Evolutionary conservation across 2,797 vertebrate genomes (phyloP).

Genomic region (Myiothlypis chrysogaster): DNA sequence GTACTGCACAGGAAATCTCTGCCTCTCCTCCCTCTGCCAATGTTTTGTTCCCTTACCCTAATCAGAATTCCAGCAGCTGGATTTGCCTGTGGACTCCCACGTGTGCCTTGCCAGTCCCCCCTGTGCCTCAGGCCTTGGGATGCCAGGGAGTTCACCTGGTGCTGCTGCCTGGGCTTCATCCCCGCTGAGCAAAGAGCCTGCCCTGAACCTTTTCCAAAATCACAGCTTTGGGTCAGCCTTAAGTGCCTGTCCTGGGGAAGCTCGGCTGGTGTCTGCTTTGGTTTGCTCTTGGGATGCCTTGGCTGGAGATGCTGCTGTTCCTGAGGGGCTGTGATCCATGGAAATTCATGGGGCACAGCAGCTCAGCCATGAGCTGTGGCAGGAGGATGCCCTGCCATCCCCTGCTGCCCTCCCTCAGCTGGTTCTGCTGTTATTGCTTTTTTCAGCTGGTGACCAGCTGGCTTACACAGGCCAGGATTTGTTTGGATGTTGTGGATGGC

Average conservation of each 20-base stretch:
- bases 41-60: background rate
- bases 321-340: background rate
- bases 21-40: background rate
- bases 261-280: background rate
- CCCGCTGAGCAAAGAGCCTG: background rate
- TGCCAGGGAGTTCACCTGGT: background rate
- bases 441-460: background rate
- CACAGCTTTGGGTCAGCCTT: background rate
- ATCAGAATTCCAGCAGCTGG: background rate
- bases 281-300: background rate
- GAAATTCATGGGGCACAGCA: background rate
- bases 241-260: background rate
- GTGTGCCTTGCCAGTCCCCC: background rate
- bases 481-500: background rate
- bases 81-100: background rate
- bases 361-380: rapidly evolving
- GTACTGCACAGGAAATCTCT: background rate
- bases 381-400: background rate
- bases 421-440: background rate
- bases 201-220: rapidly evolving
- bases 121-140: rapidly evolving
- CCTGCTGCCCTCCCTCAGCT: background rate
- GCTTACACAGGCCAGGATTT: background rate
- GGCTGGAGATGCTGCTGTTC: background rate
- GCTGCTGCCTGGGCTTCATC: background rate